Conservation (phyloP, 2,888 invertebrate genomes). For the Oeneis ivallda region DNA sequence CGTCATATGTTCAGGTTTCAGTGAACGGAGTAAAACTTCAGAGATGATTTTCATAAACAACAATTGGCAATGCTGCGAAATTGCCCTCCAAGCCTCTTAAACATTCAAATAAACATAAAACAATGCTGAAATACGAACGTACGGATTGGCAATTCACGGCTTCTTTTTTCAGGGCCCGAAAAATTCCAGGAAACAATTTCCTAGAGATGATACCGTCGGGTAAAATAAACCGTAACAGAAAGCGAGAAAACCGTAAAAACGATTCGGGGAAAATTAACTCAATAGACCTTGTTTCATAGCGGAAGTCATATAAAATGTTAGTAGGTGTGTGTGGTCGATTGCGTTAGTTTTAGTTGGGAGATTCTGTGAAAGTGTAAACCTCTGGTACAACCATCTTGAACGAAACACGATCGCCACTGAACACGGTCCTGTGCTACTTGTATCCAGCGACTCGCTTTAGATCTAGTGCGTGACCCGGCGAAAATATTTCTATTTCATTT, state of each 20-base stretch:
- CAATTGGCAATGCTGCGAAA: constrained; percentile 33
- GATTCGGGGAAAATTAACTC: constrained; percentile 75
- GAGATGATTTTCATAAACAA: constrained; percentile 29
- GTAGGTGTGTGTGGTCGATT: neutral
- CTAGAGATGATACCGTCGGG: constrained; percentile 73
- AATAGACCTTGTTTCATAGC: constrained; percentile 49
- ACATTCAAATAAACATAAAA: constrained; percentile 40
- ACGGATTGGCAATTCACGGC: constrained; percentile 45
- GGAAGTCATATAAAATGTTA: constrained; percentile 31
- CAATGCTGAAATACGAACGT: constrained; percentile 37
- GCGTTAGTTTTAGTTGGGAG: neutral
- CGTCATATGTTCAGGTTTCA: neutral
- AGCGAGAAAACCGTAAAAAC: constrained; percentile 71
- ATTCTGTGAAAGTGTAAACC: neutral
- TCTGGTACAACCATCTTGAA: too few species aligned
- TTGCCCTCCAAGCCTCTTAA: constrained; percentile 35
- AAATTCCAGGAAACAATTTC: constrained; percentile 73
- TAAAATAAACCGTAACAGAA: constrained; percentile 74
- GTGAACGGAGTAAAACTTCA: constrained; percentile 2
- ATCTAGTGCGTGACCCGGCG: too few species aligned
- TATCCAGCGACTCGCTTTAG: too few species aligned
- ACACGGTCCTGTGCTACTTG: too few species aligned
- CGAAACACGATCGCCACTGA: too few species aligned
- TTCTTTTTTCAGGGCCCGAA: constrained; percentile 61
- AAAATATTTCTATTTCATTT: too few species aligned